Base-by-base conservation (phyloP, 2,888 invertebrate genomes). In the Acronicta leporina region DNA sequence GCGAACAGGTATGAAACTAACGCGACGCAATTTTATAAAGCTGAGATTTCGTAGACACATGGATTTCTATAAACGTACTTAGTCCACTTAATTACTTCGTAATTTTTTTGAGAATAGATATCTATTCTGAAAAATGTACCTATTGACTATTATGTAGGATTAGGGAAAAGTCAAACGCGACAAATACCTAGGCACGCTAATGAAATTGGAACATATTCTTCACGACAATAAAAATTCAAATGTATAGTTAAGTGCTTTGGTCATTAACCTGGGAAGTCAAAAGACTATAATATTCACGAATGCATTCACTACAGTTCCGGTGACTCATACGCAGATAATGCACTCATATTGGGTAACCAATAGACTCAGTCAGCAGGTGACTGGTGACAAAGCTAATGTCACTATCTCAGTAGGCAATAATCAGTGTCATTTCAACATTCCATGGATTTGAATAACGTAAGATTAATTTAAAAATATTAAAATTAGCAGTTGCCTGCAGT, bases 271-370 rank as follows among this genome's bases (percentile, higher is more conserved):
- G 52, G 47, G 48, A 58, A 63, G 67, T 49, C 64, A 70, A 55
- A 62, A 64, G 63, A 61, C 63, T 60, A 69, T 67, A 65, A 72
- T 77, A 80, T 75, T 73, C 73, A 78, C 64, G 56, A 79, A 76
- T 73, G 78, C 74, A 80, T 77, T 79, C 67, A 68, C 51, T 63
- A 68, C 71, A 82, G 81, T 85, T 87, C 86, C 87, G 84, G 85
- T 87, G 87, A 86, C 75, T 88, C 87, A 88, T 73, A 75, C 79
- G 64, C 75, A 71, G 81, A 78, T 81, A 79, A 77, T 81, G 79
- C 82, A 79, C 77, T 75, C 75, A 73, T 80, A 75, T 70, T 70
- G 75, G 65, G 66, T 68, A 63, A 53, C 63, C 70, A 63, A 67
- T 67, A 73, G 62, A 63, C 62, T 68, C 67, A 73, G 64, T 64